Base-by-base conservation (phyloP, 2,797 vertebrate species). In the Columba guinea region DNA sequence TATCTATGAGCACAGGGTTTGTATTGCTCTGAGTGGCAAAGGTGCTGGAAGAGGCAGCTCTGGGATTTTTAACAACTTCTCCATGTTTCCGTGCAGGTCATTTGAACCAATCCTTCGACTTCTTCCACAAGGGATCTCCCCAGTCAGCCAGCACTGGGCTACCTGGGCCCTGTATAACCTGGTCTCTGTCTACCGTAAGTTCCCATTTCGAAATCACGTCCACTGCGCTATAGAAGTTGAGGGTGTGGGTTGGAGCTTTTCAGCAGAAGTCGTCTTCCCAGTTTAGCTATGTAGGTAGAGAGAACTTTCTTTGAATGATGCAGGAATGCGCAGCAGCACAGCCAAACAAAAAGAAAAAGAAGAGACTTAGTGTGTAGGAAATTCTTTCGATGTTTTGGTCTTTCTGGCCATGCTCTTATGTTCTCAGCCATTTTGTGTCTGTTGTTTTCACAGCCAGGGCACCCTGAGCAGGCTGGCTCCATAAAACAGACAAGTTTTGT, bases 121-220 rank as follows among this genome's bases (percentile, higher is more conserved):
- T 81, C 98, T 99, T 85, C 99, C 99, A 60, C 99, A 99, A 98
- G 96, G 98, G 53, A 98, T 99, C 87, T 98, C 99, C 23, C 99
- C 99, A 2, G 99, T 99, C 96, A 99, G 99, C 96, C 99, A 99
- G 97, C 99, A 99, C 97, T 99, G 99, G 99, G 99, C 99, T 55
- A 99, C 99, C 5, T 99, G 99, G 99, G 99, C 99, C 8, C 98
- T 99, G 44, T 99, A 97, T 97, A 99, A 99, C 98, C 98, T 99
- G 55, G 99, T 99, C 75, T 99, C 99, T 27, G 99, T 99, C 95
- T 99, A 99, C 97, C 98, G 99, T 99, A 98, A 99, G 99, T 99
- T 96, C 48, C 10, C 13, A 28, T 74, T 49, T 34, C 5, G 3
- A 65, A 70, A 58, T 82, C 37, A 32, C 44, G 35, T 23, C 44